Evolutionary conservation across 2,797 vertebrate genomes (phyloP).

Genomic region (Anguilla anguilla): DNA sequence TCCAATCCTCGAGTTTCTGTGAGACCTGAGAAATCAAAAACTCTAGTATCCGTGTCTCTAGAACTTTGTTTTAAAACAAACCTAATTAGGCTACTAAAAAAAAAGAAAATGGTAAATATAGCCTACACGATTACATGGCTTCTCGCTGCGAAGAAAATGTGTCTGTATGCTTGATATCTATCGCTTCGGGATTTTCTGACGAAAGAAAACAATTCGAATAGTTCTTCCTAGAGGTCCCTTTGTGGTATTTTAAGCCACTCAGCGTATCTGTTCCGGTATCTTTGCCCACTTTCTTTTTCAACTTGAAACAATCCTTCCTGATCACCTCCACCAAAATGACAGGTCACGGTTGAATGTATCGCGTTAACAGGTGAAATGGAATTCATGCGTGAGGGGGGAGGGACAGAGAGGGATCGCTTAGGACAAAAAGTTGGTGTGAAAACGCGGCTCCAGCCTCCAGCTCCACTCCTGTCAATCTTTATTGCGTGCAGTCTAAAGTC

Average conservation of each 20-base stretch:
- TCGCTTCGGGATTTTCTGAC: slow-evolving; percentile 7
- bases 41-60: background rate
- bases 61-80: background rate
- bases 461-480: background rate
- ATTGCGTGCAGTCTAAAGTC: background rate
- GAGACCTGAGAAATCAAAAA: background rate
- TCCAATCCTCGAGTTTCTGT: background rate
- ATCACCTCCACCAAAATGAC: slow-evolving; percentile 22
- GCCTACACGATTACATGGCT: background rate
- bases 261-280: background rate
- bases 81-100: background rate
- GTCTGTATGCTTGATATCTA: background rate
- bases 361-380: slow-evolving; percentile 63
- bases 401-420: slow-evolving; percentile 32
- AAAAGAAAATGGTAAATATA: background rate
- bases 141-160: background rate
- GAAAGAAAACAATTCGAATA: background rate
- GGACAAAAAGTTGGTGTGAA: slow-evolving; percentile 10
- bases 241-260: background rate
- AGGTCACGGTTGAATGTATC: slow-evolving; percentile 31
- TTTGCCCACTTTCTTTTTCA: slow-evolving; percentile 29
- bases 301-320: slow-evolving; percentile 29
- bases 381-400: slow-evolving; percentile 40
- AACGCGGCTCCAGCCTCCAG: slow-evolving; percentile 11
- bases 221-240: background rate